Evolutionary conservation across 2,113 vertebrate genomes (phyloP), one percentile per base, ranked within the genome.

Genomic region (Scopus umbretta): DNA sequence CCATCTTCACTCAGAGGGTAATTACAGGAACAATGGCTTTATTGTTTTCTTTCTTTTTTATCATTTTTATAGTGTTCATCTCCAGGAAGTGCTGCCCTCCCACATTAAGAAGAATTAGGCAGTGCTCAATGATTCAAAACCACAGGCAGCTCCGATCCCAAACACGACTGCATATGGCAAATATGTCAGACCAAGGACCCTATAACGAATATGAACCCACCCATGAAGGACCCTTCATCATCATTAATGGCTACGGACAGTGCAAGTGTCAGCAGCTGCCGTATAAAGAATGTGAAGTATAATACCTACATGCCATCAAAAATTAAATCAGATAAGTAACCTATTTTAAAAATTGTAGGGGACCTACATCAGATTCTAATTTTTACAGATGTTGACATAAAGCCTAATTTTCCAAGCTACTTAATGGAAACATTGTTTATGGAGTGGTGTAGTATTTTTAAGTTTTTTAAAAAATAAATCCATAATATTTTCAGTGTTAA

Each of bases 231-330:
- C 99, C 99, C 85, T 99, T 99, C 91, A 99, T 99, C 98, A 99
- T 99, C 98, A 99, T 99, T 95, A 99, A 99, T 58, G 99, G 99
- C 97, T 99, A 99, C 10, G 99, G 99, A 99, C 99, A 99, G 98
- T 99, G 99, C 99, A 99, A 99, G 98, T 99, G 99, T 98, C 99
- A 99, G 98, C 99, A 99, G 97, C 99, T 99, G 98, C 99, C 99
- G 97, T 99, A 99, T 96, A 99, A 99, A 99, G 99, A 99, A 99
- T 99, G 99, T 98, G 99, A 99, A 99, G 99, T 99, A 98, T 99
- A 98, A 99, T 98, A 92, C 61, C 97, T 50, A 94, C 96, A 93
- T 45, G 40, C 92, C 97, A 95, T 88, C 98, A 73, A 88, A 96
- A 96, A 97, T 85, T 94, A 90, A 91, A 97, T 43, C 98, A 98